These are phyloP conservation scores for Gorsachius magnificus DNA, from an alignment of 2,797 vertebrate genomes.

Conservation along the genomic window DNA sequence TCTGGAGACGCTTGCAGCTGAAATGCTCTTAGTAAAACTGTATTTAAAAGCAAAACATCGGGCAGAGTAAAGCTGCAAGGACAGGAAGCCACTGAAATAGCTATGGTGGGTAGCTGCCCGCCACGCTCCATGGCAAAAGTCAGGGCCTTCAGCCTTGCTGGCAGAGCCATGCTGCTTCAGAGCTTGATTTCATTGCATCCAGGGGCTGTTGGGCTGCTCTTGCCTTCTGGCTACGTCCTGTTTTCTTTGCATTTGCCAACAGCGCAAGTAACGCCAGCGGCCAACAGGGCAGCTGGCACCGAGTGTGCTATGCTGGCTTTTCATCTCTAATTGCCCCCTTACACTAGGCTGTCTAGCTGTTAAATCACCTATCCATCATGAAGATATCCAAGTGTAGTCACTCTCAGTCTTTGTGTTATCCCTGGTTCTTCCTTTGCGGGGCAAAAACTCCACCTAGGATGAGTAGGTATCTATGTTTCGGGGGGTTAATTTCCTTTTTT, in stretches of 20 bases:
- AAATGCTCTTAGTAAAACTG: neutral
- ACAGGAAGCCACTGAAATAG: neutral
- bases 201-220: neutral
- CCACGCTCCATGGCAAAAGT: neutral
- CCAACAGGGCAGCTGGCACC: constrained; percentile 50
- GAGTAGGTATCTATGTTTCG: neutral
- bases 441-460: neutral
- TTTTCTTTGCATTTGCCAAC: constrained; percentile 48
- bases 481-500: neutral
- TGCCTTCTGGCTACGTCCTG: constrained; percentile 21
- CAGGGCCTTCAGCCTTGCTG: neutral
- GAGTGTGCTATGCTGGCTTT: neutral
- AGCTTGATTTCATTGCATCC: neutral
- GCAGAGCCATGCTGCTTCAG: neutral
- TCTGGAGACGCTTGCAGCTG: neutral
- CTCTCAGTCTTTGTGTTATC: neutral
- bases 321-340: constrained; percentile 38
- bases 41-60: neutral
- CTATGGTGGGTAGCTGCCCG: neutral
- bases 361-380: neutral
- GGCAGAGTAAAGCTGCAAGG: neutral
- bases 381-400: neutral
- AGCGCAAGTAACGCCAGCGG: neutral
- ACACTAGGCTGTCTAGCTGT: neutral
- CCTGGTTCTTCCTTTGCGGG: neutral